phyloP scores from a whole-genome alignment of 2,888 invertebrate genomes.

The Tillus elongatus region DNA sequence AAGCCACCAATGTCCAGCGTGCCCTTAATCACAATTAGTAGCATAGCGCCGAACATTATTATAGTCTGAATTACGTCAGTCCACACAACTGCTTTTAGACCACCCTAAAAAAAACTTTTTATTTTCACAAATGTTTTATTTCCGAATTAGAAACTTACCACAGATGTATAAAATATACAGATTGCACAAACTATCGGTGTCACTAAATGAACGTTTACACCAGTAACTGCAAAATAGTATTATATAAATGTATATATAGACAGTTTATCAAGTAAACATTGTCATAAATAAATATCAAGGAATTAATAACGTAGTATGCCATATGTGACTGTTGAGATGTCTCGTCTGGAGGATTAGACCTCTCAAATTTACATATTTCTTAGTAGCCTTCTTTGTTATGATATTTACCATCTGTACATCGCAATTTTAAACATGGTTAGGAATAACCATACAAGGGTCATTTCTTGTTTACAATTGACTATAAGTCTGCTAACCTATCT shows the following conservation, averaged over 20 bases:
- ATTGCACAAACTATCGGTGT: slow-evolving; percentile 75
- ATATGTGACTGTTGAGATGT: no score
- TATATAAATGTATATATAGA: slow-evolving; percentile 14
- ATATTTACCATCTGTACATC: no score
- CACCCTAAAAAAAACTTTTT: slow-evolving; percentile 48
- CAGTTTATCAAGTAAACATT: no score
- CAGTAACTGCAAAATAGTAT: slow-evolving; percentile 63
- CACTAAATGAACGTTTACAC: slow-evolving; percentile 69
- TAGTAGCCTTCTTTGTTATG: no score
- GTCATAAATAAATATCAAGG: no score
- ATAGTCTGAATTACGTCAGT: slow-evolving; percentile 72
- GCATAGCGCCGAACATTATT: slow-evolving; percentile 65
- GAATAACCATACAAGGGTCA: no score
- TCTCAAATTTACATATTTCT: no score
- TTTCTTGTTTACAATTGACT: no score
- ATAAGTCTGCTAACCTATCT: no score
- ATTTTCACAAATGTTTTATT: neutral
- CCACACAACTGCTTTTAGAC: slow-evolving; percentile 74
- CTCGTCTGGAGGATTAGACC: no score
- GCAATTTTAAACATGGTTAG: no score
- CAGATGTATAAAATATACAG: slow-evolving; percentile 78
- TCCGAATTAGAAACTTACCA: slow-evolving; percentile 57
- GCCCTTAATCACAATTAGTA: slow-evolving; percentile 64
- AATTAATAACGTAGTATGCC: no score
- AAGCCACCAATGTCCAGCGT: slow-evolving; percentile 65